Conservation (phyloP, 2,888 invertebrate genomes). For the Nemapogon koenigi region DNA sequence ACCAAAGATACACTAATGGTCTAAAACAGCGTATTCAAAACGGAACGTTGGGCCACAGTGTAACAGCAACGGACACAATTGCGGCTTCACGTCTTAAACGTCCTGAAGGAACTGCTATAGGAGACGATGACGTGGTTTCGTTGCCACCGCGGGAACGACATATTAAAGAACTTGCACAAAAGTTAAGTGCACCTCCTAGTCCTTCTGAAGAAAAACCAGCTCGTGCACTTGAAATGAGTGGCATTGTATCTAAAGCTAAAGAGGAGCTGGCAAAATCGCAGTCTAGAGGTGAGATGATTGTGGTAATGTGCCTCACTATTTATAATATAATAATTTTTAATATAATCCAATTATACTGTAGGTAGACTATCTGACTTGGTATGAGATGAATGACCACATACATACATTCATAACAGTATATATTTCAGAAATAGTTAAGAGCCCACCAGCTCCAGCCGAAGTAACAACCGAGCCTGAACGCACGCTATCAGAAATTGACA, state of each 20-base stretch:
- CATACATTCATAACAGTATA: conserved; percentile 13
- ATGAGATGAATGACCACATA: too few species aligned
- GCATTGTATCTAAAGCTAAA: conserved; percentile 92
- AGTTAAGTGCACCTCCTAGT: conserved; percentile 72
- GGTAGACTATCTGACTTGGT: too few species aligned
- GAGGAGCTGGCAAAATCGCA: conserved; percentile 89
- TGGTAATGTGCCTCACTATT: too few species aligned
- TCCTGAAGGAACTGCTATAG: conserved; percentile 65
- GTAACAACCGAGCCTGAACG: conserved; percentile 70
- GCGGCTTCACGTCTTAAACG: conserved; percentile 57
- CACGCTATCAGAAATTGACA: conserved; percentile 90
- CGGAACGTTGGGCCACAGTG: conserved; percentile 61
- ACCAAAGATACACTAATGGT: conserved; percentile 62
- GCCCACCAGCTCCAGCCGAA: conserved; percentile 73
- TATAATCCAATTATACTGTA: too few species aligned
- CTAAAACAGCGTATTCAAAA: conserved; percentile 67
- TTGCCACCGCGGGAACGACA: conserved; percentile 83
- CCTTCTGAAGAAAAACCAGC: conserved; percentile 68
- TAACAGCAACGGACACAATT: conserved; percentile 47
- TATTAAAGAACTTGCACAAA: conserved; percentile 88
- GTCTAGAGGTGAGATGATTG: conserved; percentile 75
- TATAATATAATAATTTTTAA: too few species aligned
- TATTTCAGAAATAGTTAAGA: conserved; percentile 70
- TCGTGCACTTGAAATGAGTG: conserved; percentile 84
- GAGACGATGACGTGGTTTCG: conserved; percentile 65